Evolutionary conservation across 2,797 vertebrate species (phyloP).

Genomic region (Acanthiza pusilla): DNA sequence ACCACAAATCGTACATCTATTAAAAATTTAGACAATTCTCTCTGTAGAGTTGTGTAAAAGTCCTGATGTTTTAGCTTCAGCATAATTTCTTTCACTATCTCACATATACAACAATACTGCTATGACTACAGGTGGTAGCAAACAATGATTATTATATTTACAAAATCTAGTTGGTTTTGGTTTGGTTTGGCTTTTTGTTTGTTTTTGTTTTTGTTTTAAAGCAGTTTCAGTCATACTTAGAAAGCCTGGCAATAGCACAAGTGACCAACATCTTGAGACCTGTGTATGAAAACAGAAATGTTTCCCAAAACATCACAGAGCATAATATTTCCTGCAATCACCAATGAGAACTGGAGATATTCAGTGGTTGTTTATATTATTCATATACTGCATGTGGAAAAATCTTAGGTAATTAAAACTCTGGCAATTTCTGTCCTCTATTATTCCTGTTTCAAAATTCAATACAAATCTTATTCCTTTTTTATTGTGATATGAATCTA

Average conservation of each 20-base stretch:
- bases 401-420: background rate
- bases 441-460: background rate
- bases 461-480: background rate
- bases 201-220: background rate
- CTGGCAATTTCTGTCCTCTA: background rate
- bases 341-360: background rate
- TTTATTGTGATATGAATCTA: background rate
- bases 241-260: background rate
- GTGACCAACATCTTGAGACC: background rate
- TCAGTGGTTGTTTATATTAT: background rate
- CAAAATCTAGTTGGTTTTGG: background rate
- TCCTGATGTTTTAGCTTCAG: fast-evolving
- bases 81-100: background rate
- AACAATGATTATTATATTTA: background rate
- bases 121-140: background rate
- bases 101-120: background rate
- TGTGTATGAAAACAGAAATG: background rate
- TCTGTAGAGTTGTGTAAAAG: background rate
- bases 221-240: background rate
- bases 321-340: background rate
- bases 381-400: background rate
- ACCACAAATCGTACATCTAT: background rate
- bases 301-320: background rate
- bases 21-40: background rate
- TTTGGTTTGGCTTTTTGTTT: too few species aligned